These are phyloP conservation scores for Apostichopus leukothele DNA, from an alignment of 53 echinoderm and acorn worm genomes.

Conservation along the genomic window DNA sequence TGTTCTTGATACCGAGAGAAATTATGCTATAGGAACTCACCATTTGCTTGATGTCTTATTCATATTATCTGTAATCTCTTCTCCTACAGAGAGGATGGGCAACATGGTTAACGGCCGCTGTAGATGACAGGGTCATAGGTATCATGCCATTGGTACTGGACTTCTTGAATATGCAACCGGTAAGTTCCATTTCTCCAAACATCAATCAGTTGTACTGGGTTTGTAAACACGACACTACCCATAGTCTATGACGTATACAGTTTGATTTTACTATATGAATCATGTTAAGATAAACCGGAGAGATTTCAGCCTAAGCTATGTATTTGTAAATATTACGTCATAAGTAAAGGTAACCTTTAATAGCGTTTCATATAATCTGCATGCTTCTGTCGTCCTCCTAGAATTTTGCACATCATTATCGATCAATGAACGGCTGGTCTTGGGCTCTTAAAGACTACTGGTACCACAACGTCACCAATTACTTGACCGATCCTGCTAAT, in stretches of 20 bases:
- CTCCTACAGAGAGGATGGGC: constrained; percentile 26
- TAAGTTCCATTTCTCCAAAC: not conserved
- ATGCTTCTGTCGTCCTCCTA: not conserved
- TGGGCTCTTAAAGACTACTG: constrained; percentile 39
- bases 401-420: constrained; percentile 44
- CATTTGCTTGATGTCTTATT: not conserved
- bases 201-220: too few species aligned
- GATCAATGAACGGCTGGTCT: constrained; percentile 37
- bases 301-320: too few species aligned
- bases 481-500: not conserved
- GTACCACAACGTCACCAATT: constrained; percentile 22
- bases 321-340: too few species aligned
- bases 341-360: too few species aligned
- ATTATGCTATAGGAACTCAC: not conserved
- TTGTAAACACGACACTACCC: too few species aligned
- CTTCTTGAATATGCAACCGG: constrained; percentile 32
- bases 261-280: too few species aligned
- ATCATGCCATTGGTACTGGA: constrained; percentile 24
- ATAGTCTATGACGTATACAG: too few species aligned
- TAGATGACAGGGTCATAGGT: constrained; percentile 39
- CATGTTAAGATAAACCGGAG: too few species aligned
- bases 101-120: constrained; percentile 26
- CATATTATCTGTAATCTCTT: not conserved
- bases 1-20: too few species aligned
- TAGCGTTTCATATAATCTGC: too few species aligned